Base-by-base conservation (phyloP, 1,140 invertebrate species). In the Drosophila miranda region DNA sequence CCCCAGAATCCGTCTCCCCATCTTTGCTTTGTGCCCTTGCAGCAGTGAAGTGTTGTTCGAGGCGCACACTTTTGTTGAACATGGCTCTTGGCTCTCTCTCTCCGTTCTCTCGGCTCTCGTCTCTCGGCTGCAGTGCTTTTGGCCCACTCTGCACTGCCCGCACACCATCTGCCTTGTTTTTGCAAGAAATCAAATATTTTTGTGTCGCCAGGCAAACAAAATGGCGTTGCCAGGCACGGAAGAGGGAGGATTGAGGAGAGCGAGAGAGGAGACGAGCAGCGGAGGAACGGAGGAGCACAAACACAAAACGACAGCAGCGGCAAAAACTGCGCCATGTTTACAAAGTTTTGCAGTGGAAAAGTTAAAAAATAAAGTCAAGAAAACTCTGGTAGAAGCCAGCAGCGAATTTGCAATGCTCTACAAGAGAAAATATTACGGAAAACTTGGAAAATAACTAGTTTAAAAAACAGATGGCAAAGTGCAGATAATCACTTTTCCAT, bases 181-280 rank as follows among this genome's bases (percentile, higher is more conserved):
- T 86, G 58, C 82, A 86, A 86, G 78, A 86, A 86, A 86, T 86
- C 81, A 86, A 86, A 86, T 86, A 86, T 86, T 86, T 86, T 87
- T 86, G 81, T 86, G 81, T 86, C 81, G 81, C 82, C 69, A 86
- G 57, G 81, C 82, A 86, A 86, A 86, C 81, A 86, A 87, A 86
- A 86, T 87, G 81, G 82, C 81, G 81, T 86, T 86, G 82, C 78
- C 74, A 70, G 69, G 74, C 71, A 59, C 69, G 61, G 48, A 73
- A 53, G 50, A 30, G 64, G 34, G 23, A 43, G 34, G 11, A 41
- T 6, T 7, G 11, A 42, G 38, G 38, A 55, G 26, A 38, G 49
- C 1, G n/a, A 6, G 30, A 13, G 26, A 3, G 63, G 41, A 57
- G 6, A 6, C 19, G 8, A 23, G 23, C 1, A 19, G 48, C 4